Evolutionary conservation across 2,797 vertebrate species (phyloP).

Genomic region (Girardinus metallicus): DNA sequence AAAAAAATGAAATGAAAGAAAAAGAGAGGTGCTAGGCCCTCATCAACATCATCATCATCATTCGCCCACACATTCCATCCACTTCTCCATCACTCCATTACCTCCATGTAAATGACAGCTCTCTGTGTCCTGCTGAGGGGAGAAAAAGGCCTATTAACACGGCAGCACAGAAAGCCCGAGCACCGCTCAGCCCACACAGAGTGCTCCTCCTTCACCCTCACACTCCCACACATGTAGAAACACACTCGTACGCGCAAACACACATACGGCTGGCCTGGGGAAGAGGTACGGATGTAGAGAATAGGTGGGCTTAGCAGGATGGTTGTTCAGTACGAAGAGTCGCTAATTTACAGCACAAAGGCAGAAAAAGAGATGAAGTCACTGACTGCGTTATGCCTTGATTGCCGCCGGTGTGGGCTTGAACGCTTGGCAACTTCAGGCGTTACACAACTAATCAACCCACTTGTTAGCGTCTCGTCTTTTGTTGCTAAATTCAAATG

Average conservation of each 20-base stretch:
- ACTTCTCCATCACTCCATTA: constrained; percentile 80
- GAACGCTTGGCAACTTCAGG: constrained; percentile 27
- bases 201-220: constrained; percentile 76
- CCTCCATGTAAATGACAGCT: constrained; percentile 82
- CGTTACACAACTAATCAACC: constrained; percentile 18
- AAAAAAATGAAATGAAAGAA: constrained; percentile 43
- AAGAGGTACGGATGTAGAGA: constrained; percentile 41
- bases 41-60: constrained; percentile 67
- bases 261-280: constrained; percentile 55
- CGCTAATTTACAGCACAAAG: constrained; percentile 42
- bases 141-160: constrained; percentile 80
- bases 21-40: constrained; percentile 66
- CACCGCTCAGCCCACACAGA: constrained; percentile 77
- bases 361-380: constrained; percentile 45
- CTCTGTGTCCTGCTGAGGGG: constrained; percentile 76
- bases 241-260: constrained; percentile 28
- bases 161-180: constrained; percentile 71
- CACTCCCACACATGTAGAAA: constrained; percentile 67
- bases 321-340: constrained; percentile 55
- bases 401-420: constrained; percentile 42
- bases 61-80: constrained; percentile 79
- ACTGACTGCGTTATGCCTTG: constrained; percentile 22
- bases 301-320: constrained; percentile 47
- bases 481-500: constrained; percentile 12
- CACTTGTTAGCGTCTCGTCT: constrained; percentile 11